These are phyloP conservation scores for Phlogophora meticulosa DNA, from an alignment of 2,888 invertebrate species.

Conservation along the genomic window DNA sequence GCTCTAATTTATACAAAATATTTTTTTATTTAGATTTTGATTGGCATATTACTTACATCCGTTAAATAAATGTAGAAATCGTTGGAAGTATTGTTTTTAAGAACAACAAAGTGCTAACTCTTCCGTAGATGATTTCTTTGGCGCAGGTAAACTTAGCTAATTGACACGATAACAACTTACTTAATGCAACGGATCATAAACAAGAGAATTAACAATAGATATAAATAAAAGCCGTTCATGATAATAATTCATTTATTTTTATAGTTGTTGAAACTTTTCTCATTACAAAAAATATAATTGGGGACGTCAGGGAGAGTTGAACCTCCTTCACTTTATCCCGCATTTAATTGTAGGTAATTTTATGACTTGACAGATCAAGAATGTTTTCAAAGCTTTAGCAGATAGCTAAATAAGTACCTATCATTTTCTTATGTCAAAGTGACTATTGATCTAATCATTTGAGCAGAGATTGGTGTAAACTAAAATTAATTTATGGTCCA, in stretches of 20 bases:
- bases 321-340: too few species aligned
- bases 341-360: too few species aligned
- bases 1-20: too few species aligned
- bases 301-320: too few species aligned
- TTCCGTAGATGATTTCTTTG: slow-evolving; percentile 6
- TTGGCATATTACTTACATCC: background rate
- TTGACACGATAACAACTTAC: slow-evolving; percentile 40
- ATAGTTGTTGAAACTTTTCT: slow-evolving; percentile 34
- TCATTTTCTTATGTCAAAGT: too few species aligned
- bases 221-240: slow-evolving; percentile 35
- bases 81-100: slow-evolving; percentile 8
- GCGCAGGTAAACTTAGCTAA: slow-evolving; percentile 19
- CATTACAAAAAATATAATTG: slow-evolving; percentile 44
- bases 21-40: too few species aligned
- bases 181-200: slow-evolving; percentile 8
- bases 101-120: slow-evolving; percentile 5
- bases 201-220: slow-evolving; percentile 24
- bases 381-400: too few species aligned
- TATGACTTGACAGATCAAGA: too few species aligned
- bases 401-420: too few species aligned
- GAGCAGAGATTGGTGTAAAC: too few species aligned
- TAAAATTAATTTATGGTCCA: too few species aligned
- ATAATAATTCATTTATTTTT: slow-evolving; percentile 25
- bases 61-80: slow-evolving; percentile 5
- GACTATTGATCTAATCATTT: too few species aligned